Base-by-base conservation (phyloP, 2,888 invertebrate genomes). In the Lepidocyrtinus sp. region DNA sequence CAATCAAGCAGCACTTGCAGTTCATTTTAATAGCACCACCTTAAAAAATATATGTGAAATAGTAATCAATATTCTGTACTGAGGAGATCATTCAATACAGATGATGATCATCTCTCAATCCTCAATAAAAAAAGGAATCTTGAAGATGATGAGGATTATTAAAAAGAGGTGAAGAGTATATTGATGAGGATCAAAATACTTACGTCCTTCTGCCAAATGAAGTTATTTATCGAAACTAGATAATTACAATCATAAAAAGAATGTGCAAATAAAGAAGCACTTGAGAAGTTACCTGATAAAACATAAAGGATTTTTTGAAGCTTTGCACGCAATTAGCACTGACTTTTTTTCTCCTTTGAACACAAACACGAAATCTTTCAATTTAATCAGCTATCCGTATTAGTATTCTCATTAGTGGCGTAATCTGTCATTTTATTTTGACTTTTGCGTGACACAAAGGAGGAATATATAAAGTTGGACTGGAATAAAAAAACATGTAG, bases 1-100 rank as follows among this genome's bases (percentile, higher is more conserved):
- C 55, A 55, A 70, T 64, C 63, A 64, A 70, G 55, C 25, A 17
- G 26, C 50, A 61, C 59, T 21, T n/a, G 25, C 63, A n/a, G 63
- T 26, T 61, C 61, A 63, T 24, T 26, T 63, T 2, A 3, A 12
- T 7, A 26, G 26, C 27, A 26, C 25, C 27, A n/a, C 25, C 63
- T 63, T 63, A 26, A 19, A 65, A 59, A 21, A 59, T 21, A 7
- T 3, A 59, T 21, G n/a, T n/a, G 59, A 59, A 59, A 59, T 59
- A 59, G 59, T 22, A 59, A 59, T 59, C 59, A 59, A 59, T 59
- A 59, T 59, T 59, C 59, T n/a, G n/a, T n/a, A n/a, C 21, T 59
- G 5, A 21, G 59, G 17, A n/a, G 59, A 59, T 59, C 19, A 59
- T 19, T 59, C 7, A 22, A 36, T 36, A 36, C 5, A 36, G 36